phyloP scores from a whole-genome alignment of 92 coral and sea anemone species.

The Heteractis magnifica region DNA sequence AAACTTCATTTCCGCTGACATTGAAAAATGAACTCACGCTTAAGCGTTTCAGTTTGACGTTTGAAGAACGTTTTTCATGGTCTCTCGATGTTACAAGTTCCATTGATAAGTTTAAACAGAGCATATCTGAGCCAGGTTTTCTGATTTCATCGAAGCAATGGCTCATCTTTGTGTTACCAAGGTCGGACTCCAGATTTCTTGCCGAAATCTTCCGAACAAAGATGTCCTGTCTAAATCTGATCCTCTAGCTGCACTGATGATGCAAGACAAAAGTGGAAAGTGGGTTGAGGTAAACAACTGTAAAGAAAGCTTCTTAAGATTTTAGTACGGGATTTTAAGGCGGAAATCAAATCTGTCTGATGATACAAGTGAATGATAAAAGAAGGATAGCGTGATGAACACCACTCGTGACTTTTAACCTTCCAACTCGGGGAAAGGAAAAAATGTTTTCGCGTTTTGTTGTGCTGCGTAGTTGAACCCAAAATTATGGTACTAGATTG shows the following conservation, averaged over 20 bases:
- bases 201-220: constrained; percentile 82
- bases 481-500: too few species aligned
- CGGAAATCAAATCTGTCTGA: too few species aligned
- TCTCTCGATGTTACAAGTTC: not conserved
- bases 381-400: too few species aligned
- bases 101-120: not conserved
- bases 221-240: constrained; percentile 91
- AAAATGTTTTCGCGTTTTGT: too few species aligned
- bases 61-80: not conserved
- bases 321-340: too few species aligned
- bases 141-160: constrained; percentile 31
- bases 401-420: too few species aligned
- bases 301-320: too few species aligned
- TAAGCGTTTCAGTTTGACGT: too few species aligned
- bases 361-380: too few species aligned
- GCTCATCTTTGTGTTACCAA: constrained; percentile 82
- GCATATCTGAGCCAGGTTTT: not conserved
- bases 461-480: too few species aligned
- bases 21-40: not conserved
- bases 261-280: constrained; percentile 64
- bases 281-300: constrained; percentile 81
- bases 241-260: constrained; percentile 65
- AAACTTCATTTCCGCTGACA: not conserved
- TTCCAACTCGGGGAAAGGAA: too few species aligned
- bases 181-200: constrained; percentile 86